Percentiles rank a stretch among this genome's conserved stretches.
Conservation (phyloP, 2,113 vertebrate genomes). For the Etheostoma spectabile region DNA sequence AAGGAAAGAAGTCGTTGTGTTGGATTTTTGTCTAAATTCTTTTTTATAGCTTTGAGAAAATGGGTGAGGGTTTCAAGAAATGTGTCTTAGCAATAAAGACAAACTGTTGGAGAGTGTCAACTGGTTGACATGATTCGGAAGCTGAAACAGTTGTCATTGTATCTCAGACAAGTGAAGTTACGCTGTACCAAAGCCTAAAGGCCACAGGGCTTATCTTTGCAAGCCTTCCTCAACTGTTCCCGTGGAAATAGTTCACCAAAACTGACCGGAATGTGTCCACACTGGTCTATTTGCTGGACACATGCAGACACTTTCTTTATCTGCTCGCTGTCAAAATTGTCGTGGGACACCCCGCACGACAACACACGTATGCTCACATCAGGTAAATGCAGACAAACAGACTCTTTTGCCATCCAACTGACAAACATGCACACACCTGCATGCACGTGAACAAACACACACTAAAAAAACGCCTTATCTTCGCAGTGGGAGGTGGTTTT, state of each 20-base stretch:
- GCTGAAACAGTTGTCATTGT: background rate
- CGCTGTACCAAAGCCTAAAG: background rate
- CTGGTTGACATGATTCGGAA: background rate
- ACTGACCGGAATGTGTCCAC: conserved; percentile 4
- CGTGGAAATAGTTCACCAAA: conserved; percentile 23
- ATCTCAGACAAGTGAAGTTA: conserved; percentile 10
- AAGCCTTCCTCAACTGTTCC: background rate
- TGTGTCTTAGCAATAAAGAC: too few relatives aligned
- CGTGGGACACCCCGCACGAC: conserved; percentile 52
- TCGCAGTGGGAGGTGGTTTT: conserved; percentile 43
- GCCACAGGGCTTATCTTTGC: conserved; percentile 29
- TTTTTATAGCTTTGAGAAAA: too few relatives aligned
- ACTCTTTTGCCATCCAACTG: conserved; percentile 11
- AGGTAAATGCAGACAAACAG: conserved; percentile 34
- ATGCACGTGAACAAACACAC: background rate
- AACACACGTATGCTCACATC: conserved; percentile 37
- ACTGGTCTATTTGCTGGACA: conserved; percentile 26
- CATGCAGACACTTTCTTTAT: conserved; percentile 52
- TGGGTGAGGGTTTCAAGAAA: too few relatives aligned
- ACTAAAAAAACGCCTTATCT: conserved; percentile 39
- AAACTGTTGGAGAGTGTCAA: background rate
- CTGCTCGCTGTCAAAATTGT: conserved; percentile 60
- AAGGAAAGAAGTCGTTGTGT: too few relatives aligned
- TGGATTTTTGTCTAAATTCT: too few relatives aligned
- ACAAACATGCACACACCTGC: conserved; percentile 26